These are phyloP conservation scores for Cactoblastis cactorum DNA, from an alignment of 2,888 invertebrate genomes.

Conservation along the genomic window DNA sequence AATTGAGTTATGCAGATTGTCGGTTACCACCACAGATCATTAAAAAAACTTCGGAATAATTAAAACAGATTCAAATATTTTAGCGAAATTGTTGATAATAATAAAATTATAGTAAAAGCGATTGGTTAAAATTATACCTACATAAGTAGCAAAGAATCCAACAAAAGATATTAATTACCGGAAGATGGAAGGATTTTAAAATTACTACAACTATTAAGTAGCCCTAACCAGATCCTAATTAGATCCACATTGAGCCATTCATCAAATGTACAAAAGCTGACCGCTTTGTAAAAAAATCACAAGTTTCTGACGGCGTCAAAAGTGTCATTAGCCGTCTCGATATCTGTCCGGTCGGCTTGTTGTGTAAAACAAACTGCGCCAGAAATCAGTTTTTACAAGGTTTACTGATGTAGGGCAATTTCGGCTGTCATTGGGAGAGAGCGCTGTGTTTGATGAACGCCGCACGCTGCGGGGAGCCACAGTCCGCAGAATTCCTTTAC, in stretches of 20 bases:
- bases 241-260: slow-evolving; percentile 2
- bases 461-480: slow-evolving; percentile 63
- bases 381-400: slow-evolving; percentile 48
- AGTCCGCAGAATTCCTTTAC: slow-evolving; percentile 64
- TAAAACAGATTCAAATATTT: too few relatives aligned
- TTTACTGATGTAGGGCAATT: slow-evolving; percentile 59
- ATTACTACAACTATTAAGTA: slow-evolving; percentile 19
- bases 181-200: slow-evolving; percentile 16
- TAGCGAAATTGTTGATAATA: too few relatives aligned
- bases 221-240: slow-evolving; percentile 19
- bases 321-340: slow-evolving; percentile 48
- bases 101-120: too few relatives aligned
- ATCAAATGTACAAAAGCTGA: slow-evolving; percentile 16
- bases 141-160: too few relatives aligned
- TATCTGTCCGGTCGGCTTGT: slow-evolving; percentile 54
- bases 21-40: too few relatives aligned
- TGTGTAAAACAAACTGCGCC: slow-evolving; percentile 70
- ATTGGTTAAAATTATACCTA: too few relatives aligned
- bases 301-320: slow-evolving; percentile 49
- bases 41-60: too few relatives aligned
- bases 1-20: too few relatives aligned
- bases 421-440: slow-evolving; percentile 69
- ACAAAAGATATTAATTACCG: background rate
- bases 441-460: slow-evolving; percentile 53
- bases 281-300: slow-evolving; percentile 26